Evolutionary conservation across 2,888 invertebrate genomes (phyloP).

Genomic region (Marasmarcha lunaedactyla): DNA sequence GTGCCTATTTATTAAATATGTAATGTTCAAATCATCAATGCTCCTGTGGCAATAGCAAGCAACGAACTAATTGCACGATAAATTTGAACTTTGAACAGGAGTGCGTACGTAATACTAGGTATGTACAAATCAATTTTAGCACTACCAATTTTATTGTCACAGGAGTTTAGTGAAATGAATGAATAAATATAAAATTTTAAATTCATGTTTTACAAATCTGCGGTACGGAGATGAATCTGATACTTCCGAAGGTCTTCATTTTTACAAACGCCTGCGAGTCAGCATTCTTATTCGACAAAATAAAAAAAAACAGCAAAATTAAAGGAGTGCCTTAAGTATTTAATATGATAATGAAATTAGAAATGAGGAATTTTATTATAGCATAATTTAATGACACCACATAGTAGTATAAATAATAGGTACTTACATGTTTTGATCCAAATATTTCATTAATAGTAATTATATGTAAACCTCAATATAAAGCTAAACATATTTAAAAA

Average conservation of each 20-base stretch:
- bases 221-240: conserved; percentile 7
- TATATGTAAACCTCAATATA: conserved; percentile 37
- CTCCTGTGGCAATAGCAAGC: too few relatives aligned
- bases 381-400: conserved; percentile 68
- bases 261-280: conserved; percentile 27
- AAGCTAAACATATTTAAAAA: conserved; percentile 32
- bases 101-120: too few relatives aligned
- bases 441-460: conserved; percentile 52
- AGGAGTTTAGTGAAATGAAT: too few relatives aligned
- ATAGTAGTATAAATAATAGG: conserved; percentile 49
- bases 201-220: not conserved
- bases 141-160: too few relatives aligned
- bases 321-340: conserved; percentile 71
- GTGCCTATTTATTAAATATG: too few relatives aligned
- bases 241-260: conserved; percentile 64
- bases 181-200: too few relatives aligned
- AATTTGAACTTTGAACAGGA: too few relatives aligned
- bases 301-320: conserved; percentile 58
- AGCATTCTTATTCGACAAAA: not conserved
- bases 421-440: conserved; percentile 44
- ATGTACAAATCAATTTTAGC: too few relatives aligned
- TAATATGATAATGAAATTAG: conserved; percentile 66
- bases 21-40: too few relatives aligned
- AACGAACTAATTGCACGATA: too few relatives aligned
- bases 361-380: conserved; percentile 66